Base-by-base conservation (phyloP, 2,113 vertebrate genomes). In the Hemichromis elongatus region DNA sequence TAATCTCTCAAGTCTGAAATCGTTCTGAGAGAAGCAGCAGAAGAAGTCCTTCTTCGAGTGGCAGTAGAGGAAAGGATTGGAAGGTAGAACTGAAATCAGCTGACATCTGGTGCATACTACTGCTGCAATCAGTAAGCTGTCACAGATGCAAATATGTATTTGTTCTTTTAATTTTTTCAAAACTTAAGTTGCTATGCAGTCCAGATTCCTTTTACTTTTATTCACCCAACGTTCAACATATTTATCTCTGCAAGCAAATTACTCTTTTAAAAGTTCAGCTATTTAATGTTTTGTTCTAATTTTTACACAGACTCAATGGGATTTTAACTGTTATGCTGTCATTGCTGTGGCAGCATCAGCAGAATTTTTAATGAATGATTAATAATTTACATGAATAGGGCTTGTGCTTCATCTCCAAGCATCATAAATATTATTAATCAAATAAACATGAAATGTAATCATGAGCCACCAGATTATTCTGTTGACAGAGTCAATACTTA, bases 311-410 rank as follows among this genome's bases (percentile, higher is more conserved):
- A 37, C 83, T 75, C 56, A 80, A 86, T 78, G 66, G 21, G 53
- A 57, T 47, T 81, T 40, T 16, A 14, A 35, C 28, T 35, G 14
- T 45, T 75, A 81, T 18, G 42, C 55, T 79, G n/a, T 83, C 59
- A 83, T 47, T 57, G 82, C 42, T 77, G 26, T 81, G 79, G 88
- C 81, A 73, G 53, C 90, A 56, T 87, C 86, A 86, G 82, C 79
- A 80, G 89, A 87, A 79, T 92, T 63, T 88, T 19, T 87, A 89
- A 86, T 88, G 78, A 83, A 56, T 81, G 42, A 91, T 93, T 81
- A 92, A 93, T 94, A 82, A 91, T 93, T 93, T 56, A 92, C 73
- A 92, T 63, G 77, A 85, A 82, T 87, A 33, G 68, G 70, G 63
- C 75, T 61, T 7, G 59, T 81, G 77, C 50, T 81, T 92, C 42